Conservation (phyloP, 2,797 vertebrate genomes). For the Nasua narica region DNA sequence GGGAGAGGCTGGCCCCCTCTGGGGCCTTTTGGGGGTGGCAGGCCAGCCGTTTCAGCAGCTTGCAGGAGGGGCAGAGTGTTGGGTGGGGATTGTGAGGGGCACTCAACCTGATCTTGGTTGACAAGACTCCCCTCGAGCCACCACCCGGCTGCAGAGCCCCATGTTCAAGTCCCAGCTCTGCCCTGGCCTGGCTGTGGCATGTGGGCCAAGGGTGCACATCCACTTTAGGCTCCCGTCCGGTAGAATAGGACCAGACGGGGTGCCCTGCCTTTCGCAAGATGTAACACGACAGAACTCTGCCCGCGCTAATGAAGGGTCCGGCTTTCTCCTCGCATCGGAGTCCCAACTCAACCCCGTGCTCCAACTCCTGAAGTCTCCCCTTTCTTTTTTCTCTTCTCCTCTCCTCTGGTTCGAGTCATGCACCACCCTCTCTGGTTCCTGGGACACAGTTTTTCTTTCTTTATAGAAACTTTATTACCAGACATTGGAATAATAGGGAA, state of each 20-base stretch:
- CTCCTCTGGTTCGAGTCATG: background rate
- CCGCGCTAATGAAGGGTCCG: background rate
- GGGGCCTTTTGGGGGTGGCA: background rate
- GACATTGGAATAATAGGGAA: conserved; percentile 3
- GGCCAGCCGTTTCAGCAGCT: background rate
- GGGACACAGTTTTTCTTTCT: background rate
- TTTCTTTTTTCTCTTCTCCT: background rate
- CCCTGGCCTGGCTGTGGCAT: background rate
- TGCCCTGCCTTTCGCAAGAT: background rate
- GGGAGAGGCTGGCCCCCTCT: background rate
- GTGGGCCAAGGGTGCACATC: background rate
- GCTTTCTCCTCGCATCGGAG: background rate
- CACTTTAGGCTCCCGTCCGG: background rate
- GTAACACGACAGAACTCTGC: background rate
- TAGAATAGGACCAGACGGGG: background rate
- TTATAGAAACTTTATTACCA: conserved; percentile 11
- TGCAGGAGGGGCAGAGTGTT: background rate
- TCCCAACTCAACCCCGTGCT: background rate
- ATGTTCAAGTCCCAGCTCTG: background rate
- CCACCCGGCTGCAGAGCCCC: background rate
- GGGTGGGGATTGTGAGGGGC: background rate
- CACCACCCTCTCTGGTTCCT: background rate
- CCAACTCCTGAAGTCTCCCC: background rate
- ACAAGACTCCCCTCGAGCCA: background rate
- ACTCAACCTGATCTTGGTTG: background rate